phyloP scores from a whole-genome alignment of 2,113 vertebrate genomes.

The Echinops telfairi region DNA sequence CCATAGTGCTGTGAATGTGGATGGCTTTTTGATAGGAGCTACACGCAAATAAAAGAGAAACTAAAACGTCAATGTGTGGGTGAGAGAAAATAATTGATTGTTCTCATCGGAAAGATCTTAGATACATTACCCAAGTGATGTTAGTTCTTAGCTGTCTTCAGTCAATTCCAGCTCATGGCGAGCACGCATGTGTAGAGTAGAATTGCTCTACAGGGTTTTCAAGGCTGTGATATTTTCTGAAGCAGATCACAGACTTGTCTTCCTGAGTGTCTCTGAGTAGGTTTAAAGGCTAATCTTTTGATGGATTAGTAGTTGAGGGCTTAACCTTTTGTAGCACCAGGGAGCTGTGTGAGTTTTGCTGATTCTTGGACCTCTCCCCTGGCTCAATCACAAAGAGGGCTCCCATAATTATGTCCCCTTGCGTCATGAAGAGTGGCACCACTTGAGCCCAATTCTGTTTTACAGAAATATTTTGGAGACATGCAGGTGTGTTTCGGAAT shows the following conservation, averaged over 20 bases:
- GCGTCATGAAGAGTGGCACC: background rate
- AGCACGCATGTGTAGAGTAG: background rate
- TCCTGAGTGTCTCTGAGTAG: background rate
- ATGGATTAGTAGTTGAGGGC: background rate
- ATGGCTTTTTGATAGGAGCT: background rate
- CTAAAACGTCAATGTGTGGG: background rate
- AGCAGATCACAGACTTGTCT: background rate
- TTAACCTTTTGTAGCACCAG: background rate
- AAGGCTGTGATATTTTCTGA: background rate
- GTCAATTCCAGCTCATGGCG: background rate
- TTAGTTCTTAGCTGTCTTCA: background rate
- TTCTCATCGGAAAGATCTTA: background rate
- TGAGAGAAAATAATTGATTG: background rate
- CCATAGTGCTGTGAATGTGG: background rate
- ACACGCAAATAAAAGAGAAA: constrained; percentile 22
- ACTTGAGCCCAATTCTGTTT: background rate
- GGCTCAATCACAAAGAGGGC: too few species aligned
- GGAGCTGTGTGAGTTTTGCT: background rate
- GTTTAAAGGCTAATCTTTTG: background rate
- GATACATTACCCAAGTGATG: background rate
- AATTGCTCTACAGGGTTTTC: background rate
- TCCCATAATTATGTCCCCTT: background rate
- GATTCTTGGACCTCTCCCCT: too few species aligned
- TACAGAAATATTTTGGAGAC: background rate
- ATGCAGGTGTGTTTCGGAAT: constrained; percentile 12